phyloP scores from a whole-genome alignment of 2,113 vertebrate species.

The Brachypodius melanocephalos region DNA sequence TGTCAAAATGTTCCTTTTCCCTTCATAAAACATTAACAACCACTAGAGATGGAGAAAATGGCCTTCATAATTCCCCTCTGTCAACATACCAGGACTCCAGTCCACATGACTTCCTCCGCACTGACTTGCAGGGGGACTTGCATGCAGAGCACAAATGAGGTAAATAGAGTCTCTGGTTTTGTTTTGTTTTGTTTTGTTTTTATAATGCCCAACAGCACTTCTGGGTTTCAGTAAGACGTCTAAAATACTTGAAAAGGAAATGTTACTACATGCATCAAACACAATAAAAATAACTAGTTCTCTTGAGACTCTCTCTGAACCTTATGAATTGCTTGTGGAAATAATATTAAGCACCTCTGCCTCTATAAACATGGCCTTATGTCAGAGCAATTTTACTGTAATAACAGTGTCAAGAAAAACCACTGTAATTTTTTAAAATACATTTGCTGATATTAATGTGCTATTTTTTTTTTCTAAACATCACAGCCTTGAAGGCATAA shows the following conservation, averaged over 20 bases:
- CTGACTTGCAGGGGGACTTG: not conserved
- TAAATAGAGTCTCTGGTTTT: not conserved
- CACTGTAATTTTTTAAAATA: not conserved
- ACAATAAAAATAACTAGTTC: conserved; percentile 10
- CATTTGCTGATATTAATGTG: not conserved
- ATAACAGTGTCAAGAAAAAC: not conserved
- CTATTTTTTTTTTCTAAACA: not conserved
- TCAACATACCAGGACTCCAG: not conserved
- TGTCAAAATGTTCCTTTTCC: conserved; percentile 42
- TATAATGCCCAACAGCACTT: not conserved
- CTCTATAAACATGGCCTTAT: not conserved
- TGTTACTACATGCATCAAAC: not conserved
- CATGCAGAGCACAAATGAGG: not conserved
- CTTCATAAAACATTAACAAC: conserved; percentile 30
- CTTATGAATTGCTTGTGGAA: not conserved
- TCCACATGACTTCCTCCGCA: not conserved
- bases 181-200: not conserved
- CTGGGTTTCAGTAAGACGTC: not conserved
- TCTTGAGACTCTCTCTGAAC: not conserved
- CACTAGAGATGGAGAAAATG: conserved; percentile 22
- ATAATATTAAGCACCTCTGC: not conserved
- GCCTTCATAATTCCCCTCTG: not conserved
- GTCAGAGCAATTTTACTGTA: conserved; percentile 3
- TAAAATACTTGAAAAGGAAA: conserved; percentile 5
- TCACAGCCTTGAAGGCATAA: not conserved